Conservation (phyloP, 2,113 vertebrate species). For the Epinephelus lanceolatus region DNA sequence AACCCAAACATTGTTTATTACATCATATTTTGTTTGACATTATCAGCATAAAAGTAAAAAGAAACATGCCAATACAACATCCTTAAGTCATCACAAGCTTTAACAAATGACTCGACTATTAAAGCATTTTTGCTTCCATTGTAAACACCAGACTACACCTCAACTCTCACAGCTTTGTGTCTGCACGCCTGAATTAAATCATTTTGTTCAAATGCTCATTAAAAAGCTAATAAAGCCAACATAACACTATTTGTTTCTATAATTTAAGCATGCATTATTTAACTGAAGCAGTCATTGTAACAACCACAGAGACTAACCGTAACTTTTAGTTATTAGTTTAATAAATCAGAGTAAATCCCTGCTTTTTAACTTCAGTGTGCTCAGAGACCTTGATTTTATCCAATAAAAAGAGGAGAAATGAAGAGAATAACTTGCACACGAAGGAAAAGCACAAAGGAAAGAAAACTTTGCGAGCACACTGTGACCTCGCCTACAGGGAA, state of each 20-base stretch:
- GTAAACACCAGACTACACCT: slow-evolving; percentile 13
- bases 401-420: slow-evolving; percentile 42
- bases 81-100: slow-evolving; percentile 27
- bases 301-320: slow-evolving; percentile 44
- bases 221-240: slow-evolving; percentile 50
- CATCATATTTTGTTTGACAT: background rate
- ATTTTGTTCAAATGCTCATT: slow-evolving; percentile 33
- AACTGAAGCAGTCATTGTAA: slow-evolving; percentile 24
- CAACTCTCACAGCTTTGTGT: slow-evolving; percentile 14
- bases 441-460: slow-evolving; percentile 70
- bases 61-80: slow-evolving; percentile 9
- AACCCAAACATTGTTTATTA: background rate
- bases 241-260: slow-evolving; percentile 19
- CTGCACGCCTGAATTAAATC: slow-evolving; percentile 14
- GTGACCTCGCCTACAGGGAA: slow-evolving; percentile 80
- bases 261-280: slow-evolving; percentile 22
- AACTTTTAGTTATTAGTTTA: slow-evolving; percentile 41
- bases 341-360: slow-evolving; percentile 39
- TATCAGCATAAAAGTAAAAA: background rate
- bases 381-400: slow-evolving; percentile 34
- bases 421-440: slow-evolving; percentile 54
- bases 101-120: slow-evolving; percentile 11
- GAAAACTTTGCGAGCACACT: slow-evolving; percentile 73
- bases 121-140: slow-evolving; percentile 5
- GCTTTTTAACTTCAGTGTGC: slow-evolving; percentile 41